A percentile compares a stretch with the other conserved stretches of the same genome.
Conservation (phyloP, 2,888 invertebrate species). For the Syrista parreyssii region DNA sequence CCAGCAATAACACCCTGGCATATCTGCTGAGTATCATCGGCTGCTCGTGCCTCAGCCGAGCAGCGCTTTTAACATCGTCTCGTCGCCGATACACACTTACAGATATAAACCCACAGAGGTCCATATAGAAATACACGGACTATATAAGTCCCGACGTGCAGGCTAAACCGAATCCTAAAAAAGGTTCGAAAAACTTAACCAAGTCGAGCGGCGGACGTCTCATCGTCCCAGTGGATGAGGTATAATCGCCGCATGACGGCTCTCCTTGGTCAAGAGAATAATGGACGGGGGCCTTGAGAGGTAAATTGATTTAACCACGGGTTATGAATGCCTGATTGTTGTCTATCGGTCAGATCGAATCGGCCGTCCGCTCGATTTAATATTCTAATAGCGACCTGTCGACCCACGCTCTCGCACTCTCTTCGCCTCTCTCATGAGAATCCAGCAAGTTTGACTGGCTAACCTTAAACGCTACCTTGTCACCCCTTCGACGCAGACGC, state of each 20-base stretch:
- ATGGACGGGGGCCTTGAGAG: background rate
- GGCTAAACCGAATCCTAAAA: background rate
- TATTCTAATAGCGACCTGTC: slow-evolving; percentile 61
- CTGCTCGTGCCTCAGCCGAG: background rate
- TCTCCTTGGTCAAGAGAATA: background rate
- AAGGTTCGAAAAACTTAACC: background rate
- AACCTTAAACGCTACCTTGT: slow-evolving; percentile 52
- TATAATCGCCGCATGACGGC: background rate
- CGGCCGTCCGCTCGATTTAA: slow-evolving; percentile 37
- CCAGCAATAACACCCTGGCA: slow-evolving; percentile 11
- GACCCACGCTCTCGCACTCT: slow-evolving; percentile 27
- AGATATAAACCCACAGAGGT: background rate
- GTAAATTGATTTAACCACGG: slow-evolving; percentile 45
- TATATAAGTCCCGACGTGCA: background rate
- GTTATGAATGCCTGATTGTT: slow-evolving; percentile 43
- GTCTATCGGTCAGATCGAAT: slow-evolving; percentile 23
- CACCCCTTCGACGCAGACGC: slow-evolving; percentile 20
- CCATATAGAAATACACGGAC: background rate
- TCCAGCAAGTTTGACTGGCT: slow-evolving; percentile 40
- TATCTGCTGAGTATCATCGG: slow-evolving; percentile 37
- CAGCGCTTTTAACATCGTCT: background rate
- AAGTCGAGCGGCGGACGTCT: background rate
- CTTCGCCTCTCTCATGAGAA: slow-evolving; percentile 41
- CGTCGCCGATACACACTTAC: background rate
- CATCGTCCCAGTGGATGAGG: background rate